Evolutionary conservation across 2,888 invertebrate genomes (phyloP).

Genomic region (Pilophorus perplexus): DNA sequence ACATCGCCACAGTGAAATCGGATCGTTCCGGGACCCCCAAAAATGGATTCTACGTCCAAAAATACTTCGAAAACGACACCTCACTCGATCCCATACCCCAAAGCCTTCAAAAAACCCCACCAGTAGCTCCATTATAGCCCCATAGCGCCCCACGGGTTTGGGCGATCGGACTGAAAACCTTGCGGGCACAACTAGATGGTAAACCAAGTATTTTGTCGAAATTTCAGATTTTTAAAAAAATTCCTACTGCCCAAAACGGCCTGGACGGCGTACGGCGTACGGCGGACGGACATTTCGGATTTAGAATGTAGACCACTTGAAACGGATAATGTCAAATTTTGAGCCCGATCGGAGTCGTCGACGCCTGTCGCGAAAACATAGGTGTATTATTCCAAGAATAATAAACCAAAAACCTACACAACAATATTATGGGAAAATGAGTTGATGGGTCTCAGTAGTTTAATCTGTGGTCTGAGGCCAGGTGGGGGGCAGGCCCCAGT

Average conservation of each 20-base stretch:
- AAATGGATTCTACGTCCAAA: not conserved
- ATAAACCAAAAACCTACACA: not conserved
- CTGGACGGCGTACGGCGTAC: not conserved
- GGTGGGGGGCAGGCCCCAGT: too few relatives aligned
- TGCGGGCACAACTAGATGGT: not conserved
- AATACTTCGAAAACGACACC: not conserved
- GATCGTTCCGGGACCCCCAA: too few relatives aligned
- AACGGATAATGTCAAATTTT: not conserved
- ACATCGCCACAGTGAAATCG: too few relatives aligned
- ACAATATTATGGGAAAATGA: too few relatives aligned
- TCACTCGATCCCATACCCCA: not conserved
- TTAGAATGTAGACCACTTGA: not conserved
- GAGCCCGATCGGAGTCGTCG: not conserved
- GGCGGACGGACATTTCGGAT: not conserved
- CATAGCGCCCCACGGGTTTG: not conserved
- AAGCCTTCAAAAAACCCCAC: not conserved
- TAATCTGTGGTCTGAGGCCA: too few relatives aligned
- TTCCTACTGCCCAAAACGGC: not conserved
- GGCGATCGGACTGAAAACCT: not conserved
- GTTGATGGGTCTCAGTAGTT: too few relatives aligned
- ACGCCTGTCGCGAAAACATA: not conserved
- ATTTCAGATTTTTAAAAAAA: not conserved
- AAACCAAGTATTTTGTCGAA: not conserved
- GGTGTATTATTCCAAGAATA: not conserved
- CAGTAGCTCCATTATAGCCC: not conserved